phyloP scores from a whole-genome alignment of 2,113 vertebrate genomes.

The Cromileptes altivelis region DNA sequence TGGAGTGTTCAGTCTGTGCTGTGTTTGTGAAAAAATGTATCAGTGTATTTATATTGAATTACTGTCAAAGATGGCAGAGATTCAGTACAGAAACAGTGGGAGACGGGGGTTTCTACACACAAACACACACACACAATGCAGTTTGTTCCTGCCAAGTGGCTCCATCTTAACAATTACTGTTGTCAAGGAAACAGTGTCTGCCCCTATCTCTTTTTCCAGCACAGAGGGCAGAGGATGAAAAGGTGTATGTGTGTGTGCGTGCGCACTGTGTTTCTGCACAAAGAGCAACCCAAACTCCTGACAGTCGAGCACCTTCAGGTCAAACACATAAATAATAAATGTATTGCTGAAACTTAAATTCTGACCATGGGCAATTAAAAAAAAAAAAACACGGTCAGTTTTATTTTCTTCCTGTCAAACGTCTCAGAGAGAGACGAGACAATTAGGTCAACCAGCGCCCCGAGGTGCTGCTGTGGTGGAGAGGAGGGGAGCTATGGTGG shows the following conservation, averaged over 20 bases:
- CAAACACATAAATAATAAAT: not conserved
- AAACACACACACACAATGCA: slow-evolving; percentile 2
- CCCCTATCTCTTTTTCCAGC: slow-evolving; percentile 43
- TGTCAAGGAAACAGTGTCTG: slow-evolving; percentile 85
- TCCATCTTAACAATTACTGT: slow-evolving; percentile 84
- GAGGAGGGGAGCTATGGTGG: not conserved
- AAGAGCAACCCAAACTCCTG: not conserved
- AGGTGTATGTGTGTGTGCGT: slow-evolving; percentile 15
- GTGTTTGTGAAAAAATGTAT: not conserved
- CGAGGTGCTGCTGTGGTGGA: slow-evolving; percentile 38
- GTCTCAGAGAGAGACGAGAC: slow-evolving; percentile 25
- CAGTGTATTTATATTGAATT: slow-evolving; percentile 9
- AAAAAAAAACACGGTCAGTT: not conserved
- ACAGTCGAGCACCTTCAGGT: not conserved
- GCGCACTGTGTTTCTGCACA: not conserved
- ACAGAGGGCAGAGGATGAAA: slow-evolving; percentile 41
- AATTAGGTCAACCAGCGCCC: slow-evolving; percentile 71
- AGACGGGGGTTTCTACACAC: slow-evolving; percentile 4
- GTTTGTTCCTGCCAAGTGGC: slow-evolving; percentile 76
- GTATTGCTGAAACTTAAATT: not conserved
- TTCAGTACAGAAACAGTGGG: slow-evolving; percentile 1
- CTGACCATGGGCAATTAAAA: not conserved
- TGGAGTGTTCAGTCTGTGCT: not conserved
- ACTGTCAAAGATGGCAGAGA: not conserved
- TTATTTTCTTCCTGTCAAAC: slow-evolving; percentile 4